Percentiles rank a stretch among this genome's conserved stretches.
phyloP scores from a whole-genome alignment of 2,797 vertebrate species.

The Chanos chanos region DNA sequence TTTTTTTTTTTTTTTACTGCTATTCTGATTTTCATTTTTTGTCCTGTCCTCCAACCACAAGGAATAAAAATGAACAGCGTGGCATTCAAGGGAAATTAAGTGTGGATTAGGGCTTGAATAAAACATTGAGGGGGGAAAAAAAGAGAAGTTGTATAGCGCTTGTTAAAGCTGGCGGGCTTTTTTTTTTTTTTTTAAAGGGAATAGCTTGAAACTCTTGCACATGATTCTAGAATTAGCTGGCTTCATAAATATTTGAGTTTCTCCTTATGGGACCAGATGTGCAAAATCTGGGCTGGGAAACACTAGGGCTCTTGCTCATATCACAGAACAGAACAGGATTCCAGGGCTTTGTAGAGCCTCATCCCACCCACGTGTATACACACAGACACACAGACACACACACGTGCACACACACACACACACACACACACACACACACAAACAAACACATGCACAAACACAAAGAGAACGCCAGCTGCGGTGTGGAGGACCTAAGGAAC shows the following conservation, averaged over 20 bases:
- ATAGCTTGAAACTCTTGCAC: constrained; percentile 7
- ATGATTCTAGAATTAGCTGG: constrained; percentile 14
- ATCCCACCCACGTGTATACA: constrained; percentile 2
- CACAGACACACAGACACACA: neutral
- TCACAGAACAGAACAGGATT: constrained; percentile 21
- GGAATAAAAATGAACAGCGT: constrained; percentile 10
- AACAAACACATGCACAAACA: neutral
- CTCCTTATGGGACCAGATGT: constrained; percentile 14
- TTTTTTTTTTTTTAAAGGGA: neutral
- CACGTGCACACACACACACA: constrained; percentile 4
- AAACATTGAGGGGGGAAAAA: neutral
- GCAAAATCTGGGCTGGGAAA: constrained; percentile 12
- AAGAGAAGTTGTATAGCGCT: neutral
- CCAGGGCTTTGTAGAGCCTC: neutral
- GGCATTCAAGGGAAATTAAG: constrained; percentile 18
- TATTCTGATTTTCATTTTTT: neutral
- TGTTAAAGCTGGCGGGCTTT: constrained; percentile 6
- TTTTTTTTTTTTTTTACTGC: too few relatives aligned
- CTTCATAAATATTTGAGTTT: constrained; percentile 35
- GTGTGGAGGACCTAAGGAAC: too few relatives aligned
- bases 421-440: neutral
- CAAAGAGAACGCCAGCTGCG: too few relatives aligned
- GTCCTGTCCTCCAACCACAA: constrained; percentile 9
- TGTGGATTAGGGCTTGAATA: neutral
- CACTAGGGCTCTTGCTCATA: neutral